These are phyloP conservation scores for Umimayanthus chanpuru DNA, from an alignment of 92 coral and sea anemone genomes.

Conservation along the genomic window DNA sequence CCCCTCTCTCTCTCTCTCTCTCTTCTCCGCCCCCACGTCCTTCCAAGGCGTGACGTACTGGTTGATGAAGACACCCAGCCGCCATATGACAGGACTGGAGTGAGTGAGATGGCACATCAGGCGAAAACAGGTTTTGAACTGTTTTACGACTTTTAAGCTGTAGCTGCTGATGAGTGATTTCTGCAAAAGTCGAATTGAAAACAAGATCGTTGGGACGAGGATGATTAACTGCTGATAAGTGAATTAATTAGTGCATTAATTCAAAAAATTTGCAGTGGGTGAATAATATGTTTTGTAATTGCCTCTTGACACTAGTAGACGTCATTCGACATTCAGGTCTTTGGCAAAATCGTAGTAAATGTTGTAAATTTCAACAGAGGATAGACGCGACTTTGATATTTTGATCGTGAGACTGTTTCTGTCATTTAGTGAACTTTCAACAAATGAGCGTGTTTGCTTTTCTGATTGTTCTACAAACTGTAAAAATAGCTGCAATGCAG, in stretches of 20 bases:
- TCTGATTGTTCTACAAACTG: not conserved
- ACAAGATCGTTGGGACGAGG: too few species aligned
- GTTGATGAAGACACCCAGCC: not conserved
- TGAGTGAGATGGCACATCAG: not conserved
- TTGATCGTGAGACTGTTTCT: not conserved
- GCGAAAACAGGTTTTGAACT: not conserved
- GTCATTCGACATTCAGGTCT: not conserved
- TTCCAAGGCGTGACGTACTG: not conserved
- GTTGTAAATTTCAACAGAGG: not conserved
- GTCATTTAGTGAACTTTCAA: not conserved
- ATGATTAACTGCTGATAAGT: not conserved
- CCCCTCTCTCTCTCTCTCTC: too few species aligned
- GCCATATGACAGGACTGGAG: not conserved
- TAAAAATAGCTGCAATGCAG: not conserved
- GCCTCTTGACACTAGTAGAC: not conserved
- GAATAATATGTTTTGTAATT: not conserved
- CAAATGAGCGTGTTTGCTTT: not conserved
- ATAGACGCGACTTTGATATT: not conserved
- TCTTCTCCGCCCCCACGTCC: too few species aligned
- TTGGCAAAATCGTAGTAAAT: not conserved
- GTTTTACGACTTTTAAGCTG: not conserved
- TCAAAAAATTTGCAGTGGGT: not conserved
- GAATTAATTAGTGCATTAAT: not conserved
- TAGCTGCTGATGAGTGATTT: not conserved
- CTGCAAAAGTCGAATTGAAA: too few species aligned